Percentiles rank a stretch among this genome's conserved stretches.
phyloP scores from a whole-genome alignment of 35 echinoderm and acorn worm species.

The Lytechinus pictus region DNA sequence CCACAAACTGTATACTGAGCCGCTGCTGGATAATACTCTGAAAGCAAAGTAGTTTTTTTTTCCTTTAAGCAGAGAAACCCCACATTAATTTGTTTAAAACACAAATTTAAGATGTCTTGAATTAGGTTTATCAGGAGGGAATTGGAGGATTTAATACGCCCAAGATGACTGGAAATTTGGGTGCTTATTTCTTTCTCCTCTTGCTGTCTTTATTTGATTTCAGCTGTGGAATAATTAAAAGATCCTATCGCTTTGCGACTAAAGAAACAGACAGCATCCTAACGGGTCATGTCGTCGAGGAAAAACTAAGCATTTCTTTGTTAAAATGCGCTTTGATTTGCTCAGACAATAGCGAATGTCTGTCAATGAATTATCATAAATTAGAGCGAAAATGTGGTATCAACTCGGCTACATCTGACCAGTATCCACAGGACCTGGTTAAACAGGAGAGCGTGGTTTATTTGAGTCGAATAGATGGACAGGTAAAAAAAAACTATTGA shows the following conservation, averaged over 20 bases:
- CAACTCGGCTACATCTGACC: background rate
- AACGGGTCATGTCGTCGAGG: background rate
- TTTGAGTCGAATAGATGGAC: background rate
- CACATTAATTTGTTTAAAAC: too few relatives aligned
- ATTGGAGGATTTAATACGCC: background rate
- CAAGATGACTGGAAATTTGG: background rate
- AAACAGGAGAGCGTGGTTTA: background rate
- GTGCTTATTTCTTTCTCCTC: background rate
- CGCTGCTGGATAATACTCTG: too few relatives aligned
- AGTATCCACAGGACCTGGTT: slow-evolving; percentile 14
- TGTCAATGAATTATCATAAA: slow-evolving; percentile 27
- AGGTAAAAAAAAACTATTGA: background rate
- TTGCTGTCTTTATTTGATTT: background rate
- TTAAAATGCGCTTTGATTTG: background rate
- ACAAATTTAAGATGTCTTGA: background rate
- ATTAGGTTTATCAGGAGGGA: background rate
- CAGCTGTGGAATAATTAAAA: background rate
- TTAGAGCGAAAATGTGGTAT: slow-evolving; percentile 14
- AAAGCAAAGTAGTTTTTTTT: too few relatives aligned
- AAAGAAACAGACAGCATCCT: background rate
- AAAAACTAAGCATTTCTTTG: background rate
- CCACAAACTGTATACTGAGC: too few relatives aligned
- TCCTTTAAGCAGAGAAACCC: too few relatives aligned
- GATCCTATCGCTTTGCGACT: background rate
- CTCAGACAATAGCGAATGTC: background rate